Evolutionary conservation across 2,888 invertebrate species (phyloP).

Genomic region (Meliscaeva auricollis): DNA sequence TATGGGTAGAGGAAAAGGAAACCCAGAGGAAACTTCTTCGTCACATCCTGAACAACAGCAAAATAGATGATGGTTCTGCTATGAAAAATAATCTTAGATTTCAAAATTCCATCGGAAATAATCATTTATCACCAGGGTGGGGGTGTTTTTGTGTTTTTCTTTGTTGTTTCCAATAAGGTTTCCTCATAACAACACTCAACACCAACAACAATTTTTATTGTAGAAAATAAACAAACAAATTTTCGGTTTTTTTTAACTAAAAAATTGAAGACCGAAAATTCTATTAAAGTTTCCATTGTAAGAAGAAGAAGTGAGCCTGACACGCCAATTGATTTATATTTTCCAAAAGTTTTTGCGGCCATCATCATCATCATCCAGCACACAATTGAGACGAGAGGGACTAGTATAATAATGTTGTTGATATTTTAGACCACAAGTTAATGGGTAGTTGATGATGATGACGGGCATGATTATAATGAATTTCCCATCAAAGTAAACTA

Average conservation of each 20-base stretch:
- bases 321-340: constrained; percentile 21
- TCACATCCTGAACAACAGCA: neutral
- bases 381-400: neutral
- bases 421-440: constrained; percentile 50
- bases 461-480: constrained; percentile 34
- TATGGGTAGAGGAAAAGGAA: neutral
- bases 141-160: neutral
- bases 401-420: constrained; percentile 3
- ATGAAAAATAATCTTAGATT: constrained; percentile 2
- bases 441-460: constrained; percentile 55
- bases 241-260: neutral
- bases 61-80: neutral
- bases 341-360: constrained; percentile 9
- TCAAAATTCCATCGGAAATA: constrained; percentile 18
- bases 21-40: neutral
- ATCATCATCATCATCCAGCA: too few relatives aligned
- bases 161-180: constrained; percentile 14
- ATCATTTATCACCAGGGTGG: constrained; percentile 6
- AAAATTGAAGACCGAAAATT: constrained; percentile 10
- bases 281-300: constrained; percentile 1
- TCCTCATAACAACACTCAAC: neutral
- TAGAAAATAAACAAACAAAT: neutral
- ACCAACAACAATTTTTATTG: neutral
- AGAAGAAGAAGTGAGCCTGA: neutral
- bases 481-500: constrained; percentile 49